Conservation (phyloP, 2,113 vertebrate species). For the Xenopus borealis region DNA sequence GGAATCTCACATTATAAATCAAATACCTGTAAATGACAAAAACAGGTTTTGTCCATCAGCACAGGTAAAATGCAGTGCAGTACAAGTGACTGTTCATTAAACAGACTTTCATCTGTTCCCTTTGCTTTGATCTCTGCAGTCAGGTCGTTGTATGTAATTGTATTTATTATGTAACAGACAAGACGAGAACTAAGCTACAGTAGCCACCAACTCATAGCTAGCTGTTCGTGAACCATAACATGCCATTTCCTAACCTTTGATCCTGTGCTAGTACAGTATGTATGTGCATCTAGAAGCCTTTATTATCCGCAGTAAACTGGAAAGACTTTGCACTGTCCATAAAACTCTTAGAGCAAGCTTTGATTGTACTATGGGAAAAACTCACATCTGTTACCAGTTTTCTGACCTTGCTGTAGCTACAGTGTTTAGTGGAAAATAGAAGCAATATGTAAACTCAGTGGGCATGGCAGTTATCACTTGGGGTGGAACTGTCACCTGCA, state of each 20-base stretch:
- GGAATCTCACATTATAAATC: neutral
- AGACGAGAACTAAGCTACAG: neutral
- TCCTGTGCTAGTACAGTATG: slow-evolving; percentile 21
- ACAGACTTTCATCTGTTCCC: slow-evolving; percentile 3
- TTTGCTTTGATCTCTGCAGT: slow-evolving; percentile 28
- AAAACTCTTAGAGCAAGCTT: slow-evolving; percentile 65
- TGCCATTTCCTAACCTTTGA: slow-evolving; percentile 38
- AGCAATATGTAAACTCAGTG: slow-evolving; percentile 49
- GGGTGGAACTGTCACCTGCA: no score
- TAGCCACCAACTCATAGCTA: slow-evolving; percentile 21
- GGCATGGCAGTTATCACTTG: no score
- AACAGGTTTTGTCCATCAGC: neutral
- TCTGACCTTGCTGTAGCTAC: slow-evolving; percentile 55
- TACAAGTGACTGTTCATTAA: neutral
- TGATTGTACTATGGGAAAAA: slow-evolving; percentile 58
- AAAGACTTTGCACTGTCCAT: slow-evolving; percentile 64
- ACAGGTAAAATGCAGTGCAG: neutral
- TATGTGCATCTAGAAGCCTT: slow-evolving; percentile 33
- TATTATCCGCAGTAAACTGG: slow-evolving; percentile 62
- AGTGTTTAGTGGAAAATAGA: slow-evolving; percentile 60
- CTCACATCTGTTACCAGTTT: slow-evolving; percentile 66
- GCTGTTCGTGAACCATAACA: slow-evolving; percentile 20
- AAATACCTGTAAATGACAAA: slow-evolving; percentile 1
- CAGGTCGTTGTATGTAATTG: slow-evolving; percentile 5
- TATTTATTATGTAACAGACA: slow-evolving; percentile 35